These are phyloP conservation scores for Limanda limanda DNA, from an alignment of 2,113 vertebrate genomes.

Conservation along the genomic window DNA sequence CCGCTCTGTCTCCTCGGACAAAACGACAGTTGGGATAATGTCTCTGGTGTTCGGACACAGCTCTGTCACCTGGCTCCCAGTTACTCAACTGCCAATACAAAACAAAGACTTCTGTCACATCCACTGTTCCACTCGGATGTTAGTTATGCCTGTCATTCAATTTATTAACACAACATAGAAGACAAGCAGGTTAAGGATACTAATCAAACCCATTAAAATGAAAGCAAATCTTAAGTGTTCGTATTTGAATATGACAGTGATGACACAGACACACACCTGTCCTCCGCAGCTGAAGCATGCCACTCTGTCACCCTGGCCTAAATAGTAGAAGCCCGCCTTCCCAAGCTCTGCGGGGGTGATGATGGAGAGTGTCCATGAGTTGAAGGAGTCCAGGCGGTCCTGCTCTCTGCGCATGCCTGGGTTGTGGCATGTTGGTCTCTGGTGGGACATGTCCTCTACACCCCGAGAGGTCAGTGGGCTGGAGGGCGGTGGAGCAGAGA, in stretches of 20 bases:
- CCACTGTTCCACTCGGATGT: not conserved
- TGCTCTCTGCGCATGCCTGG: slow-evolving; percentile 91
- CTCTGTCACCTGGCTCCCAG: slow-evolving; percentile 97
- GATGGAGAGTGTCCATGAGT: slow-evolving; percentile 86
- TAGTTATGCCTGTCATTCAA: not conserved
- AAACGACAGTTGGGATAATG: slow-evolving; percentile 95
- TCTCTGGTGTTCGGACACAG: slow-evolving; percentile 91
- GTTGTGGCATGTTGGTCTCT: slow-evolving; percentile 82
- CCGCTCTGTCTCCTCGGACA: slow-evolving; percentile 84
- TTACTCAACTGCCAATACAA: slow-evolving; percentile 85
- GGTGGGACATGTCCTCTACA: slow-evolving; percentile 85
- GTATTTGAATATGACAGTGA: not conserved
- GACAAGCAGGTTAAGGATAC: not conserved
- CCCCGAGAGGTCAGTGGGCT: slow-evolving; percentile 84
- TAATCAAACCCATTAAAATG: not conserved
- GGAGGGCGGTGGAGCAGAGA: slow-evolving; percentile 84
- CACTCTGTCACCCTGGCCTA: slow-evolving; percentile 91
- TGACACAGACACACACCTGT: slow-evolving; percentile 54
- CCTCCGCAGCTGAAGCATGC: slow-evolving; percentile 96
- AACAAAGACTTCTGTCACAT: not conserved
- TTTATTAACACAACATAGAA: not conserved
- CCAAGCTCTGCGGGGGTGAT: slow-evolving; percentile 90
- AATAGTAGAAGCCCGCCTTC: slow-evolving; percentile 96
- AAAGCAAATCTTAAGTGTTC: not conserved
- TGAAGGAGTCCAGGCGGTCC: slow-evolving; percentile 89